Evolutionary conservation across 2,797 vertebrate species (phyloP).

Genomic region (Nasua narica): DNA sequence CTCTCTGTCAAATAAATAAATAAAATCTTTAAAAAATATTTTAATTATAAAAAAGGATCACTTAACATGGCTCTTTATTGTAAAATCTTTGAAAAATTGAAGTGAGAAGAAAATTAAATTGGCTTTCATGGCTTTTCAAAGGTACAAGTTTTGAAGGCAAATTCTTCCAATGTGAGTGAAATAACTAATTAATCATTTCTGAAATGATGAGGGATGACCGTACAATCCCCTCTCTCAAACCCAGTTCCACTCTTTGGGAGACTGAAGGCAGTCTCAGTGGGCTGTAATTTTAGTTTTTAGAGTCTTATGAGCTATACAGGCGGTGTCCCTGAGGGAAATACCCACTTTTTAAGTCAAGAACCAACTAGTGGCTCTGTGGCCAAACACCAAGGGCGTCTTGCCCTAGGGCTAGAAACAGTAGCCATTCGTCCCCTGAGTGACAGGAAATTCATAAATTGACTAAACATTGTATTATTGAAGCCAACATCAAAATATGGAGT

Average conservation of each 20-base stretch:
- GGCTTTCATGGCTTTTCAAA: neutral
- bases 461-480: neutral
- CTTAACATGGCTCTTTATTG: neutral
- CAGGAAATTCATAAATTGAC: neutral
- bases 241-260: neutral
- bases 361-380: neutral
- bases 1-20: too few species aligned
- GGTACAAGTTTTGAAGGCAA: neutral
- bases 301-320: neutral
- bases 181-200: neutral
- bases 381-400: neutral
- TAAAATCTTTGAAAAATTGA: neutral
- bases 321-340: neutral
- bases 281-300: neutral
- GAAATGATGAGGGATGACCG: neutral
- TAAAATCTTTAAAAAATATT: neutral
- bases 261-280: neutral
- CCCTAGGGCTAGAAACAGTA: neutral
- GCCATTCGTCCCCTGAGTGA: neutral
- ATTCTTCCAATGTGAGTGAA: neutral
- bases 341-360: neutral
- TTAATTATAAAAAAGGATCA: conserved; percentile 19
- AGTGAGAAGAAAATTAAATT: neutral
- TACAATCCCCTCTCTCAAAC: neutral
- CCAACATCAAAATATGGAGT: neutral